These are phyloP conservation scores for Dusona sp. DNA, from an alignment of 2,888 invertebrate genomes.

Conservation along the genomic window DNA sequence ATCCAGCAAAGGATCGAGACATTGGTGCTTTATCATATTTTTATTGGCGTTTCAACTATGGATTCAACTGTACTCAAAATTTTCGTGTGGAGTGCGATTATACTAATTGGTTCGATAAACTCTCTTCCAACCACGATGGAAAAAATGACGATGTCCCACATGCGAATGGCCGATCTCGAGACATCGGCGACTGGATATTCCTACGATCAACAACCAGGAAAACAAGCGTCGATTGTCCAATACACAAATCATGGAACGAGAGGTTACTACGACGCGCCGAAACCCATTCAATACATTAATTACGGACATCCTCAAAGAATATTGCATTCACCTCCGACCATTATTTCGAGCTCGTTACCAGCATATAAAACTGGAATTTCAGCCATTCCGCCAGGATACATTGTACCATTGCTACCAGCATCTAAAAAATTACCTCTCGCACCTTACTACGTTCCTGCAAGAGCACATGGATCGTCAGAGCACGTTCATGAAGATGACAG, in stretches of 20 bases:
- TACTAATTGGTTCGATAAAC: constrained; percentile 37
- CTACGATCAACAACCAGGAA: constrained; percentile 77
- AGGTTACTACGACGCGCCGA: constrained; percentile 75
- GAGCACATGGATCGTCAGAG: not conserved
- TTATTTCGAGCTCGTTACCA: constrained; percentile 59
- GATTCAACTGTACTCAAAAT: not conserved
- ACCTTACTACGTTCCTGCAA: constrained; percentile 65
- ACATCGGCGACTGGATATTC: constrained; percentile 87
- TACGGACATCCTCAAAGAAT: constrained; percentile 62
- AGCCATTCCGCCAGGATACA: constrained; percentile 50
- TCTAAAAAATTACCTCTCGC: constrained; percentile 63
- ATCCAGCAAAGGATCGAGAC: constrained; percentile 44
- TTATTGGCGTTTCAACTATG: not conserved
- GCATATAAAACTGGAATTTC: constrained; percentile 37
- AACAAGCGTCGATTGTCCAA: constrained; percentile 79
- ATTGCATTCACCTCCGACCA: constrained; percentile 68
- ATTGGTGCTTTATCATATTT: constrained; percentile 7
- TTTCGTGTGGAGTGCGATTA: constrained; percentile 32
- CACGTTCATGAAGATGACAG: constrained; percentile 73
- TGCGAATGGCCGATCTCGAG: constrained; percentile 87
- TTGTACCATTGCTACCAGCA: constrained; percentile 57
- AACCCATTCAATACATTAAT: constrained; percentile 74
- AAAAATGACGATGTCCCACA: constrained; percentile 86
- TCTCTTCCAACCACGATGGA: constrained; percentile 68
- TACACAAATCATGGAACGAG: constrained; percentile 80